Evolutionary conservation across 2,113 vertebrate species (phyloP), one percentile per base, ranked within the genome.

Genomic region (Pseudolaguvia tuberculata): DNA sequence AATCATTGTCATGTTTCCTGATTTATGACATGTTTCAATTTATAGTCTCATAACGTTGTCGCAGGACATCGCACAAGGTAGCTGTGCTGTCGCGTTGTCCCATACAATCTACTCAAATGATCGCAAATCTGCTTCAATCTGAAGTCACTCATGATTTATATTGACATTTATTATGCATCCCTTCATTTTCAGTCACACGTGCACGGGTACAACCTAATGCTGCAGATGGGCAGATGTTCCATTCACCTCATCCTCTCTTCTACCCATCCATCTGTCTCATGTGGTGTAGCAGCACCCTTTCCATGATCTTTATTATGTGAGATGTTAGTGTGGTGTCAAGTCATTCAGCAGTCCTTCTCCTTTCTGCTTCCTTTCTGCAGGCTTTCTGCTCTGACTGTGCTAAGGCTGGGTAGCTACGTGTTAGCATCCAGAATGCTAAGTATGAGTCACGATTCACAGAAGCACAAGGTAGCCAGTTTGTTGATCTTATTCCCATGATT

Each of bases 181-280:
- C 57, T 23, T 70, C 18, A 1, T 72, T 68, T 62, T 35, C 18
- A 7, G 55, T 29, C 67, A 56, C 72, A 67, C 75, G 20, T 27
- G 58, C 48, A 77, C 18, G 35, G 63, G 62, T 21, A 67, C 50
- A 67, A 27, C 45, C 51, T 52, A 51, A 61, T 39, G 18, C 63
- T 25, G 50, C 14, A 20, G 45, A 62, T n/a, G 65, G 68, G 75
- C 76, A 82, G 76, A 75, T 78, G 76, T 74, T 80, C 51, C 66
- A 45, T 70, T 73, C 73, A 78, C 21, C 69, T 81, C 56, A 45
- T 81, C 63, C 56, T 50, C 23, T 58, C 29, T 58, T 63, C 62
- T 55, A 62, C 68, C 72, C 56, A 69, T 73, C 73, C 80, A 81
- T 79, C 75, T 81, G 73, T 71, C n/a, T n/a, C n/a, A n/a, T n/a